Base-by-base conservation (phyloP, 2,888 invertebrate genomes). In the Drosophila conformis region DNA sequence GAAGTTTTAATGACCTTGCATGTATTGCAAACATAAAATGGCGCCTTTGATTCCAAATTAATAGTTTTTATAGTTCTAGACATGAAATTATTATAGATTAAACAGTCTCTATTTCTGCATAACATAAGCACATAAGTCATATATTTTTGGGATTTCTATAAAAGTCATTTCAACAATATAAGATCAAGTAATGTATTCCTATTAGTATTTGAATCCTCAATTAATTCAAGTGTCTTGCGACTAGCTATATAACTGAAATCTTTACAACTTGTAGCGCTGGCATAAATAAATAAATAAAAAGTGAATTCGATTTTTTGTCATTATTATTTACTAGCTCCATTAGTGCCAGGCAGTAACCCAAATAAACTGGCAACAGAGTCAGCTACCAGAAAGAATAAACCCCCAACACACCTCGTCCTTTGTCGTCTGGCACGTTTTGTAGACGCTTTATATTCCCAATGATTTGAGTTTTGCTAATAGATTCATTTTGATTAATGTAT, bases 401-500 rank as follows among this genome's bases (percentile, higher is more conserved):
- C 42, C 15, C 15, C 25, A 31, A 2, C 38, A 52, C 25, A 7
- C 7, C n/a, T n/a, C 29, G 7, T 33, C 21, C 33, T 15, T 58
- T 49, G 53, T 42, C 49, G 82, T 75, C 83, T 82, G 72, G 72
- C 73, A 66, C 56, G 56, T 79, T 87, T 46, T 65, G 49, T 64
- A 61, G 57, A 31, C 42, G 72, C 11, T 29, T 27, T 58, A 66
- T 49, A 67, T 27, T 74, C 10, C 18, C 31, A 56, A 40, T 40
- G 38, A 61, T 52, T 78, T 68, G 52, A 52, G 73, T 62, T 59
- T 38, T 53, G 51, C 71, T 78, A 70, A 83, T 78, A 72, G 82
- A 73, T 78, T 75, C 75, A 81, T 78, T 88, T 75, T 83, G 89
- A 83, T 83, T 78, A 83, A 83, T 83, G 83, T 51, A 60, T 69